phyloP scores from a whole-genome alignment of 1,140 invertebrate genomes.

The Heliothis subflexa region DNA sequence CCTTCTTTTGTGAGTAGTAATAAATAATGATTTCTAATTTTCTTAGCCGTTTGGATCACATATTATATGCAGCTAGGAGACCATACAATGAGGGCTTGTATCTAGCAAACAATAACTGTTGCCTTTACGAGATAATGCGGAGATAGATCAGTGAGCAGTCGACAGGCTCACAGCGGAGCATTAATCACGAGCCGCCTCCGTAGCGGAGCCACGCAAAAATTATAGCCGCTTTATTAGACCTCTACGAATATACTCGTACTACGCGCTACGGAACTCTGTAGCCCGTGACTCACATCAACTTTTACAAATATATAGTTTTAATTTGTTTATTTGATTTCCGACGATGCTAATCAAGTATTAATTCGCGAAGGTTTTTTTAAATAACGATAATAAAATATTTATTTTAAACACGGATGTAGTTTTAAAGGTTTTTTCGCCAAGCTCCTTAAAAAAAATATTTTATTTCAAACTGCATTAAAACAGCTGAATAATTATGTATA shows the following conservation, averaged over 20 bases:
- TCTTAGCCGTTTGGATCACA: background rate
- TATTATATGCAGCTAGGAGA: background rate
- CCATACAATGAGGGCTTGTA: background rate
- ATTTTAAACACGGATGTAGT: no score
- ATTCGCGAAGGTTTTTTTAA: no score
- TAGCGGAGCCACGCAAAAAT: slow-evolving; percentile 60
- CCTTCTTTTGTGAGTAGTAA: background rate
- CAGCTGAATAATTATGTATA: no score
- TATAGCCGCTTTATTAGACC: slow-evolving; percentile 64
- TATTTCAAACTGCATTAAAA: background rate
- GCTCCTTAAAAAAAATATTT: slow-evolving; percentile 6
- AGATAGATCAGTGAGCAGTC: slow-evolving; percentile 34
- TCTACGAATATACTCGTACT: slow-evolving; percentile 58
- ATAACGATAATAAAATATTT: no score
- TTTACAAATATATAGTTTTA: slow-evolving; percentile 33
- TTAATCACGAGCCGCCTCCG: slow-evolving; percentile 63
- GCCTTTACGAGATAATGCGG: slow-evolving; percentile 38
- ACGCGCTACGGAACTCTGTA: slow-evolving; percentile 53
- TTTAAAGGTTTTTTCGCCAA: slow-evolving; percentile 14
- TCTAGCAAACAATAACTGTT: slow-evolving; percentile 44
- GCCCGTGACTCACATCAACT: slow-evolving; percentile 2
- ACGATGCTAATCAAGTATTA: no score
- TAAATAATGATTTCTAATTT: background rate
- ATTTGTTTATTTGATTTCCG: no score
- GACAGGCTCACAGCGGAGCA: slow-evolving; percentile 51